phyloP scores from a whole-genome alignment of 2,113 vertebrate genomes.

The Notothenia coriiceps region DNA sequence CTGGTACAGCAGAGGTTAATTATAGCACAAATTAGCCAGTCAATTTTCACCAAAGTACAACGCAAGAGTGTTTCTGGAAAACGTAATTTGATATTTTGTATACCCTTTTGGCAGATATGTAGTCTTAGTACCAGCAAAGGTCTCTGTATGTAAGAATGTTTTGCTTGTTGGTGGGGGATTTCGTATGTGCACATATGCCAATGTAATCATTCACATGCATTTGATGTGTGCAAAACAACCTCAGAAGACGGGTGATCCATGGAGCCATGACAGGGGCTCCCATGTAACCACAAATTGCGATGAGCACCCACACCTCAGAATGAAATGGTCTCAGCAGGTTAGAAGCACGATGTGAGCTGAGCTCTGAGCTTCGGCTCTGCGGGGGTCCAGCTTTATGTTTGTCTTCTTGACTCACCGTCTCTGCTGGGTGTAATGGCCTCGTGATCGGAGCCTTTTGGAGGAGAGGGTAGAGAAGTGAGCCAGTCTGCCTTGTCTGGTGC shows the following conservation, averaged over 20 bases:
- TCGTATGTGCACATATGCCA: neutral
- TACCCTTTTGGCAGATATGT: neutral
- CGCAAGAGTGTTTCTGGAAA: too few relatives aligned
- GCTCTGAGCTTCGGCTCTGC: constrained; percentile 5
- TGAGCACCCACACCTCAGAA: constrained; percentile 23
- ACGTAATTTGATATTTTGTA: too few relatives aligned
- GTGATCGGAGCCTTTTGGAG: constrained; percentile 37
- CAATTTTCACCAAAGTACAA: neutral
- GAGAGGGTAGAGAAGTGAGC: neutral
- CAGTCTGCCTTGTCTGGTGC: constrained; percentile 17
- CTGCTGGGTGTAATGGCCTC: constrained; percentile 36
- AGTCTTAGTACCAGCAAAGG: neutral
- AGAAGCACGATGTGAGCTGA: constrained; percentile 10
- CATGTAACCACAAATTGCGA: constrained; percentile 13
- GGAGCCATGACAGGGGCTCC: constrained; percentile 15
- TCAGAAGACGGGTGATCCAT: neutral
- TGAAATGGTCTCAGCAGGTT: constrained; percentile 27
- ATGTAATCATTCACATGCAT: neutral
- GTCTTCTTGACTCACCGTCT: constrained; percentile 34
- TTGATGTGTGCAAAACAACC: neutral
- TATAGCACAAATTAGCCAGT: neutral
- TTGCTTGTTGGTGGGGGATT: neutral
- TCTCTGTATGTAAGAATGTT: neutral
- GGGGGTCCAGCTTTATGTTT: constrained; percentile 8
- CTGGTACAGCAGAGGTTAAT: too few relatives aligned